Percentiles rank a stretch among this genome's conserved stretches.
Evolutionary conservation across 2,113 vertebrate species (phyloP).

Genomic region (Syngnathoides biaculeatus): DNA sequence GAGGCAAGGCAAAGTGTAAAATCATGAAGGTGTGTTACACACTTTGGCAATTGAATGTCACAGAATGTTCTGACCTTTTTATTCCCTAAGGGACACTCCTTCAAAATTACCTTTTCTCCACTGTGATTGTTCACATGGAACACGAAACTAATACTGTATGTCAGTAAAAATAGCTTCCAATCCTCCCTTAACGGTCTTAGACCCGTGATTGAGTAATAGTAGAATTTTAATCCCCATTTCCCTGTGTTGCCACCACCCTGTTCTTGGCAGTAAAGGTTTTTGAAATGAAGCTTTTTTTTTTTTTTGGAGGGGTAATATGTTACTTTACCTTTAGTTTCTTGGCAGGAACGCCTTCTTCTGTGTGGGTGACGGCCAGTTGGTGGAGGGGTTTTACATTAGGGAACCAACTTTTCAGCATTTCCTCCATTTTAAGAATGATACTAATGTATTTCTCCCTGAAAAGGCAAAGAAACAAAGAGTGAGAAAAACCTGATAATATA

Average conservation of each 20-base stretch:
- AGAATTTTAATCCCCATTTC: slow-evolving; percentile 39
- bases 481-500: slow-evolving; percentile 10
- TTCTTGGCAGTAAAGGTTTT: slow-evolving; percentile 24
- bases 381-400: slow-evolving; percentile 68
- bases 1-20: background rate
- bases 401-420: slow-evolving; percentile 80
- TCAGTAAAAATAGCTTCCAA: slow-evolving; percentile 64
- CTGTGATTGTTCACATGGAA: slow-evolving; percentile 57
- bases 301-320: background rate
- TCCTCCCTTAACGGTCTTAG: slow-evolving; percentile 43
- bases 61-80: slow-evolving; percentile 46
- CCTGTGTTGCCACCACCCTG: slow-evolving; percentile 23
- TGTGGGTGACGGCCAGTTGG: slow-evolving; percentile 43
- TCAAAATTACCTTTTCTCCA: slow-evolving; percentile 54
- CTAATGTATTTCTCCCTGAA: slow-evolving; percentile 71
- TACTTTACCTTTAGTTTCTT: slow-evolving; percentile 72
- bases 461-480: background rate
- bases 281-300: slow-evolving; percentile 27
- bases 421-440: slow-evolving; percentile 79
- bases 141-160: slow-evolving; percentile 46
- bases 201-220: slow-evolving; percentile 61
- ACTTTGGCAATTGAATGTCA: slow-evolving; percentile 26
- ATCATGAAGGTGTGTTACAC: background rate
- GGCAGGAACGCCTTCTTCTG: slow-evolving; percentile 46
- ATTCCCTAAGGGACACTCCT: slow-evolving; percentile 33